These are phyloP conservation scores for Drosophila greeni DNA, from an alignment of 2,888 invertebrate genomes.

Conservation along the genomic window DNA sequence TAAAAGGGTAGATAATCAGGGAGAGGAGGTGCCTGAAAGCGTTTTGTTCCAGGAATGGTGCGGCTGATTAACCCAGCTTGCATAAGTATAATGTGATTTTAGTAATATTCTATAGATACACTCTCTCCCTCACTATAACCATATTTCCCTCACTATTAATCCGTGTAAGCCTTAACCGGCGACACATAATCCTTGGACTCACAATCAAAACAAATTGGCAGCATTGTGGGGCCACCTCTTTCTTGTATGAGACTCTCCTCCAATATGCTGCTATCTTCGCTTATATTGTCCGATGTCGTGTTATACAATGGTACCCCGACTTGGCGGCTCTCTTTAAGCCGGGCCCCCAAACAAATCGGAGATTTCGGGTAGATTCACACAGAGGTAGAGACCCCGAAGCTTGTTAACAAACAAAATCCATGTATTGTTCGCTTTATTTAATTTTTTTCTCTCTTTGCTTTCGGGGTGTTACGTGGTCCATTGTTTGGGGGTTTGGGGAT, in stretches of 20 bases:
- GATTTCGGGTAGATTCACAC: conserved; percentile 15
- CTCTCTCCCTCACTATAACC: background rate
- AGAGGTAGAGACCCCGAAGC: conserved; percentile 8
- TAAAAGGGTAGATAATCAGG: background rate
- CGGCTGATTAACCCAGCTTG: conserved; percentile 26
- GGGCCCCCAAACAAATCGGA: conserved; percentile 58
- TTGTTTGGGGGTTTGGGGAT: conserved; percentile 44
- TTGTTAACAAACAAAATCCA: conserved; percentile 67
- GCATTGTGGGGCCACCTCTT: conserved; percentile 45
- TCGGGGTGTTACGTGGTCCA: conserved; percentile 51
- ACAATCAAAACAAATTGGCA: conserved; percentile 45
- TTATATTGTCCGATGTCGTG: conserved; percentile 36
- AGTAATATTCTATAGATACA: conserved; percentile 1
- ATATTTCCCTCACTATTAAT: background rate
- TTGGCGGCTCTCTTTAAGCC: conserved; percentile 51
- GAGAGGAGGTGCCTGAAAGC: conserved; percentile 18
- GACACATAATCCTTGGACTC: conserved; percentile 34
- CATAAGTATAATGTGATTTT: conserved; percentile 22
- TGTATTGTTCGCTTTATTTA: conserved; percentile 58
- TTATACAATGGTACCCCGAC: conserved; percentile 34
- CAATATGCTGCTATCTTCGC: conserved; percentile 35
- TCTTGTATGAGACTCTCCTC: conserved; percentile 23
- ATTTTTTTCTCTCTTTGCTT: conserved; percentile 25
- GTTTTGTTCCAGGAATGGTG: conserved; percentile 23
- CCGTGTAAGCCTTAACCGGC: conserved; percentile 21